Conservation (phyloP, 2,888 invertebrate species). For the Elgonia sp. region DNA sequence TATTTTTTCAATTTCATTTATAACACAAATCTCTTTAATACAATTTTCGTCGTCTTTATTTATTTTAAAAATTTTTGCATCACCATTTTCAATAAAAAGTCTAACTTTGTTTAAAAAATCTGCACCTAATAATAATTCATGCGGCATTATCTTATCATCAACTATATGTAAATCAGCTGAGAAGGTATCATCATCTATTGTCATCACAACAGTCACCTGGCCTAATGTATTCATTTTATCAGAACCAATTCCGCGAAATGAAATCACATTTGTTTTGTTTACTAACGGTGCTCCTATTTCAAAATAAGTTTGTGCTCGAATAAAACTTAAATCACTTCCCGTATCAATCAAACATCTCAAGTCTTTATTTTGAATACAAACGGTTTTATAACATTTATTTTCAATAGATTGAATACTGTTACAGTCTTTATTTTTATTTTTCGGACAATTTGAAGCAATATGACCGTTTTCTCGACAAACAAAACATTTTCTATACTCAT, state of each 20-base stretch:
- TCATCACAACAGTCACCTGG: not conserved
- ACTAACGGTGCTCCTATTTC: slow-evolving; percentile 58
- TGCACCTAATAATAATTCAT: slow-evolving; percentile 19
- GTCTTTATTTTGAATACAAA: slow-evolving; percentile 40
- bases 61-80: not conserved
- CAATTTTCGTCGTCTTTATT: not conserved
- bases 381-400: not conserved
- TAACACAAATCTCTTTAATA: not conserved
- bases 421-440: slow-evolving; percentile 33
- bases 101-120: slow-evolving; percentile 1
- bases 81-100: not conserved
- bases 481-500: slow-evolving; percentile 48
- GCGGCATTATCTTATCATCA: slow-evolving; percentile 23
- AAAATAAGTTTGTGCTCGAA: slow-evolving; percentile 44
- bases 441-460: slow-evolving; percentile 29
- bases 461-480: slow-evolving; percentile 49
- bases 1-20: not conserved
- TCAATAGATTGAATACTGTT: not conserved
- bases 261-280: slow-evolving; percentile 20
- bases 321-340: slow-evolving; percentile 67
- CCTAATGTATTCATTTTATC: slow-evolving; percentile 33
- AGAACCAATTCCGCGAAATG: slow-evolving; percentile 57
- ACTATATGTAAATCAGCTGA: slow-evolving; percentile 59
- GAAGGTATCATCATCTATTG: slow-evolving; percentile 50
- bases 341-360: slow-evolving; percentile 63